Base-by-base conservation (phyloP, 2,888 invertebrate species). In the Cantharis lateralis region DNA sequence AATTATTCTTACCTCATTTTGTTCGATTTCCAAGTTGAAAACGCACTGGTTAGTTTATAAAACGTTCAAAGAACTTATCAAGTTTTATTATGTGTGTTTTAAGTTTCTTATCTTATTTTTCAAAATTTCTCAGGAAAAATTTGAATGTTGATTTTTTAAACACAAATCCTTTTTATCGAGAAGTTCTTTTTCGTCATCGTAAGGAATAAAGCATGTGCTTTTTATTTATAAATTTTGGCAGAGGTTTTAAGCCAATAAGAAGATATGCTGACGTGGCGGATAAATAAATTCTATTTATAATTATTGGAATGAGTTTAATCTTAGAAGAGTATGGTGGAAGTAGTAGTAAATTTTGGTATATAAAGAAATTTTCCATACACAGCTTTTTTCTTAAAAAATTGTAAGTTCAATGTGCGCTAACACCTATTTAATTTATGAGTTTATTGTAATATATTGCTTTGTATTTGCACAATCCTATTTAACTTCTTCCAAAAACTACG, bases 271-370 rank as follows among this genome's bases (percentile, higher is more conserved):
- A 79, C 81, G 77, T 78, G 73, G 71, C 24, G 71, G 74, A 80
- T 81, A 80, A 79, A 80, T 78, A 81, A 80, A 78, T 48, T 78
- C 79, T 78, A 81, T 81, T 81, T 81, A 81, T 81, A 81, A 80
- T 73, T 73, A 70, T 69, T 69, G 69, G 73, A 72, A 70, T 70
- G 15, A 70, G 63, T 69, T 68, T 18, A 73, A 72, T 20, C 24
- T 24, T 62, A 70, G 72, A 68, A 62, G 66, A 76, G 72, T 73
- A 66, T 24, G 26, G 18, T 28, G 26, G 68, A 71, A 62, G 71
- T 18, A 72, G 62, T 26, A 28, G 28, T 62, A 62, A 68, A 48
- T 48, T 48, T 48, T 48, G 48, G 48, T 48, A 68, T 71, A 68
- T 69, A 62, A 71, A 20, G 71, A 71, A 72, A 66, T 26, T 69